A percentile compares a stretch with the other conserved stretches of the same genome.
phyloP scores from a whole-genome alignment of 2,888 invertebrate genomes.

The Ophraella communa region DNA sequence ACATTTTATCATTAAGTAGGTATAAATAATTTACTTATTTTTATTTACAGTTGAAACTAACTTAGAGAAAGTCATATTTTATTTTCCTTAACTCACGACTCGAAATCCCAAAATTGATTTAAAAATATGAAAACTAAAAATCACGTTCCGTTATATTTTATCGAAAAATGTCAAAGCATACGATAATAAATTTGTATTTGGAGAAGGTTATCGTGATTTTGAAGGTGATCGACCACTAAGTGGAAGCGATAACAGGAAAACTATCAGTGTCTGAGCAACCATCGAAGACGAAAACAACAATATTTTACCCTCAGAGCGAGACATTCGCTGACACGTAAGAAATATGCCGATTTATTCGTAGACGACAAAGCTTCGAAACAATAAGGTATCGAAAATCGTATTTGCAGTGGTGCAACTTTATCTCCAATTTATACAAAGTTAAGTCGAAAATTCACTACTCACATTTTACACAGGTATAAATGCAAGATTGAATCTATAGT shows the following conservation, averaged over 20 bases:
- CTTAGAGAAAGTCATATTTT: no score
- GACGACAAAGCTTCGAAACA: not conserved
- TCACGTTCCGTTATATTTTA: not conserved
- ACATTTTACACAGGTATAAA: no score
- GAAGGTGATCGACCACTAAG: slow-evolving; percentile 17
- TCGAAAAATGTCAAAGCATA: not conserved
- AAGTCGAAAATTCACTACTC: no score
- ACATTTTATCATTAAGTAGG: no score
- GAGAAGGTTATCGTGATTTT: not conserved
- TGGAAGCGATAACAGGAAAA: slow-evolving; percentile 4
- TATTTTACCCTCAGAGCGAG: slow-evolving; percentile 17
- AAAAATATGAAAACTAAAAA: not conserved
- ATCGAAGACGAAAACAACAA: slow-evolving; percentile 16
- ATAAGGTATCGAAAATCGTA: no score
- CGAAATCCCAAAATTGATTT: not conserved
- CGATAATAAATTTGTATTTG: not conserved
- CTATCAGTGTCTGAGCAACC: slow-evolving; percentile 13
- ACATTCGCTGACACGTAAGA: slow-evolving; percentile 13
- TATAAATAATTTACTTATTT: no score
- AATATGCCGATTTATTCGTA: not conserved
- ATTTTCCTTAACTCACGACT: no score
- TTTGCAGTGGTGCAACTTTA: not conserved
- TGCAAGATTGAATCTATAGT: no score
- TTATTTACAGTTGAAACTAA: no score
- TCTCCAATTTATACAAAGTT: no score